Conservation (phyloP, 2,797 vertebrate species). For the Tinamus major region DNA sequence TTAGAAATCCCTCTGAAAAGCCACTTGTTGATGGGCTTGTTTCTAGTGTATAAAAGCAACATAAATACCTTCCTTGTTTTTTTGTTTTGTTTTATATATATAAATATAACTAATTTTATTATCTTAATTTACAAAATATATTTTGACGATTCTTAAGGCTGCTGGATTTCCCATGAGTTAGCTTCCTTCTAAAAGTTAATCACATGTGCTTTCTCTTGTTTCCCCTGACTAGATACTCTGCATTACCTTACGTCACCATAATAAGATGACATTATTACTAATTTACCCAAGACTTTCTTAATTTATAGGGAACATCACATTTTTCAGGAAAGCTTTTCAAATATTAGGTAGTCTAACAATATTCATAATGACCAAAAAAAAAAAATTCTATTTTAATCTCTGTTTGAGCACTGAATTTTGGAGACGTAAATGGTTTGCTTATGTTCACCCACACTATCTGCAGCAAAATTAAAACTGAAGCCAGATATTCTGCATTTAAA, state of each 20-base stretch:
- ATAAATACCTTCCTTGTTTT: not conserved
- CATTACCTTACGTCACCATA: not conserved
- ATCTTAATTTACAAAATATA: not conserved
- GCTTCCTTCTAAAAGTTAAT: not conserved
- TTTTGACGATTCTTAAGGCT: not conserved
- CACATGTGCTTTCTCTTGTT: not conserved
- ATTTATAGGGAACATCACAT: not conserved
- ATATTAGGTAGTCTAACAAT: not conserved
- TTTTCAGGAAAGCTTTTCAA: not conserved
- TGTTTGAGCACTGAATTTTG: not conserved
- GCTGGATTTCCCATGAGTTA: not conserved
- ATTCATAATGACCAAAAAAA: not conserved
- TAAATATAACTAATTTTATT: not conserved
- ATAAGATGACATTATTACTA: not conserved
- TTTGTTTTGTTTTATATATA: not conserved
- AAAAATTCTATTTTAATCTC: not conserved
- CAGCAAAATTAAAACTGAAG: accelerated
- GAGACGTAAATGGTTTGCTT: not conserved
- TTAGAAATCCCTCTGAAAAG: not conserved
- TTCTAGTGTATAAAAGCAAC: not conserved
- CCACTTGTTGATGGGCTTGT: accelerated
- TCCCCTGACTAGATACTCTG: not conserved
- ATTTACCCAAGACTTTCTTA: not conserved
- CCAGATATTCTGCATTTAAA: not conserved
- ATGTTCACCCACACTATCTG: not conserved